Evolutionary conservation across 1,140 invertebrate genomes (phyloP).

Genomic region (Pseudomyrmex flavicornis): DNA sequence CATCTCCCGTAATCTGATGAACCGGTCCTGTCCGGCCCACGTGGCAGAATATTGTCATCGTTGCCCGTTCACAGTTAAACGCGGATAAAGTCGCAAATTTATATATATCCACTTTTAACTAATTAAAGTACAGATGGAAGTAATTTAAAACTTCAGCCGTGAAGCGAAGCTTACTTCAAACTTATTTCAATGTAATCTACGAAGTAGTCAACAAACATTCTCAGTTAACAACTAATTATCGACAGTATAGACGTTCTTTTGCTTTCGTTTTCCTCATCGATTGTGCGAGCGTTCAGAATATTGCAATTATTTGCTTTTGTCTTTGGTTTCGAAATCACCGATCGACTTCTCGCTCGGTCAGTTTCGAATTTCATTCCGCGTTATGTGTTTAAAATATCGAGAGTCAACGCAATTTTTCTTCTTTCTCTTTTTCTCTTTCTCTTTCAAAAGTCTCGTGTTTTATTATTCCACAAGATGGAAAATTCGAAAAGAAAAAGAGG

Average conservation of each 20-base stretch:
- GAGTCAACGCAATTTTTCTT: conserved; percentile 36
- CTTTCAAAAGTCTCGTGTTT: conserved; percentile 31
- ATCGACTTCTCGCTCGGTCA: conserved; percentile 13
- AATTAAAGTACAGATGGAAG: background rate
- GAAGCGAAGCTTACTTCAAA: background rate
- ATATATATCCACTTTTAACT: background rate
- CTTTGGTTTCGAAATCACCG: conserved; percentile 35
- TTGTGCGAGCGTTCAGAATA: background rate
- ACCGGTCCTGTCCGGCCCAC: conserved; percentile 42
- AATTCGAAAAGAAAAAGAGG: conserved; percentile 71
- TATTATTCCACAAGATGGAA: conserved; percentile 65
- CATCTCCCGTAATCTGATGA: conserved; percentile 65
- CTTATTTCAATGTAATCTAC: conserved; percentile 2
- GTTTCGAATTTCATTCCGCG: background rate
- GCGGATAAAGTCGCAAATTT: background rate
- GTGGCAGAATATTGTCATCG: conserved; percentile 43
- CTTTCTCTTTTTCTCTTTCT: background rate
- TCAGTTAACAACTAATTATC: background rate
- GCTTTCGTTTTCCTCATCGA: background rate
- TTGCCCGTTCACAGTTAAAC: conserved; percentile 39
- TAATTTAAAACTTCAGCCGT: too few species aligned
- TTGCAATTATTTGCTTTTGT: too few species aligned
- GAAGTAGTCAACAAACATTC: background rate
- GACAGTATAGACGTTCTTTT: background rate
- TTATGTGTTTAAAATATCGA: background rate